A percentile compares a stretch with the other conserved stretches of the same genome.
Conservation (phyloP, 2,888 invertebrate genomes). For the Drosophila neutralis region DNA sequence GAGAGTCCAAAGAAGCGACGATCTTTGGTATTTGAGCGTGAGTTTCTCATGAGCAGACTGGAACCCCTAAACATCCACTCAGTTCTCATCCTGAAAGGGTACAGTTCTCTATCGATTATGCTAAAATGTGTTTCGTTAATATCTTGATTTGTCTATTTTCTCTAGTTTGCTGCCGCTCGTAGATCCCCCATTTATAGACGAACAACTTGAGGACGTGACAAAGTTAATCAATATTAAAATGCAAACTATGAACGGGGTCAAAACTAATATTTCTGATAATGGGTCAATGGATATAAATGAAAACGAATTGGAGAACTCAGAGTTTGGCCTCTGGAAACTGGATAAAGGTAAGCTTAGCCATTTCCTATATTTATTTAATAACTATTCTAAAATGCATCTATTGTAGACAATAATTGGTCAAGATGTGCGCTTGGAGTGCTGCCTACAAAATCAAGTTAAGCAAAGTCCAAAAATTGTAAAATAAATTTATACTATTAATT, state of each 20-base stretch:
- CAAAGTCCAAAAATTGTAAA: background rate
- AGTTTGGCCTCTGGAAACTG: slow-evolving; percentile 78
- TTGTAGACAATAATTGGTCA: slow-evolving; percentile 76
- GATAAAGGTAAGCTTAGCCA: slow-evolving; percentile 60
- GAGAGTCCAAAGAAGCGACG: slow-evolving; percentile 78
- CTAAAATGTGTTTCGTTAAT: background rate
- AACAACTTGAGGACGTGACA: slow-evolving; percentile 53
- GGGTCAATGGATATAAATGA: background rate
- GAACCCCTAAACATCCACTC: slow-evolving; percentile 69
- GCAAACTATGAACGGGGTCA: background rate
- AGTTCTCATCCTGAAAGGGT: slow-evolving; percentile 77
- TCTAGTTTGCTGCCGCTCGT: slow-evolving; percentile 76
- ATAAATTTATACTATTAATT: background rate
- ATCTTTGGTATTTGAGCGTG: slow-evolving; percentile 76
- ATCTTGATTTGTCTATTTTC: background rate
- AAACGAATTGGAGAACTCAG: background rate
- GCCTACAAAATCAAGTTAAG: slow-evolving; percentile 40
- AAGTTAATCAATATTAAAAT: slow-evolving; percentile 59
- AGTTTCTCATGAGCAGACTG: slow-evolving; percentile 74
- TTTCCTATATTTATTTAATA: too few species aligned
- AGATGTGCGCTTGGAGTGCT: slow-evolving; percentile 80
- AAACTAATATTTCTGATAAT: background rate
- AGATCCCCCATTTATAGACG: slow-evolving; percentile 66
- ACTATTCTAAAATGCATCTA: slow-evolving; percentile 25
- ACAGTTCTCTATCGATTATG: background rate